phyloP scores from a whole-genome alignment of 2,888 invertebrate species.

The Heliconius sara region DNA sequence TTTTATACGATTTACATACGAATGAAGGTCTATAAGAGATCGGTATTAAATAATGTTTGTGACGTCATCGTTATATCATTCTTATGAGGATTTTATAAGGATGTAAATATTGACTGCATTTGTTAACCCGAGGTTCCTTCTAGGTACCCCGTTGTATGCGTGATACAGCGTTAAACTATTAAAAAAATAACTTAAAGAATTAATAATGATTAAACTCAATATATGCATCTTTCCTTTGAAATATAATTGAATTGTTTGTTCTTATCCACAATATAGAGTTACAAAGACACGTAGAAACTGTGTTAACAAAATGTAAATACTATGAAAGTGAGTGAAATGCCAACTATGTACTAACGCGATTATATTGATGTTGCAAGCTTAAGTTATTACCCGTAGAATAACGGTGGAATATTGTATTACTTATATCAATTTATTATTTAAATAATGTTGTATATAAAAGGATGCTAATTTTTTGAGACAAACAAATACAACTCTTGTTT shows the following conservation, averaged over 20 bases:
- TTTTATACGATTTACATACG: slow-evolving; percentile 29
- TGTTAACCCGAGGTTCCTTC: no score
- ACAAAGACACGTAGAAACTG: not conserved
- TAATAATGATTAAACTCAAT: not conserved
- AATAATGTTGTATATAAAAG: no score
- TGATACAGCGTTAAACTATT: not conserved
- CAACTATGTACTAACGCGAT: not conserved
- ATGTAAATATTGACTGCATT: not conserved
- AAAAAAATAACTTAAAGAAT: no score
- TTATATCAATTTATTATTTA: no score
- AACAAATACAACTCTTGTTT: no score
- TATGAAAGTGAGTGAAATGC: not conserved
- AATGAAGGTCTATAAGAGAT: slow-evolving; percentile 6
- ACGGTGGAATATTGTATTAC: no score
- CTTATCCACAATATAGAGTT: not conserved
- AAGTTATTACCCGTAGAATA: not conserved
- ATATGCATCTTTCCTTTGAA: not conserved
- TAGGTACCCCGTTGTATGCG: no score
- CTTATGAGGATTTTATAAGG: not conserved
- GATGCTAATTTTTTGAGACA: no score
- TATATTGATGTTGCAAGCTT: not conserved
- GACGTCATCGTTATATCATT: not conserved
- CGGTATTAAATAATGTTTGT: not conserved
- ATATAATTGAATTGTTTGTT: not conserved
- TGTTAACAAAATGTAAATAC: not conserved